Percentiles rank a stretch among this genome's conserved stretches.
These are phyloP conservation scores for Haplochromis vanheusdeni DNA, from an alignment of 2,113 vertebrate species.

Conservation along the genomic window DNA sequence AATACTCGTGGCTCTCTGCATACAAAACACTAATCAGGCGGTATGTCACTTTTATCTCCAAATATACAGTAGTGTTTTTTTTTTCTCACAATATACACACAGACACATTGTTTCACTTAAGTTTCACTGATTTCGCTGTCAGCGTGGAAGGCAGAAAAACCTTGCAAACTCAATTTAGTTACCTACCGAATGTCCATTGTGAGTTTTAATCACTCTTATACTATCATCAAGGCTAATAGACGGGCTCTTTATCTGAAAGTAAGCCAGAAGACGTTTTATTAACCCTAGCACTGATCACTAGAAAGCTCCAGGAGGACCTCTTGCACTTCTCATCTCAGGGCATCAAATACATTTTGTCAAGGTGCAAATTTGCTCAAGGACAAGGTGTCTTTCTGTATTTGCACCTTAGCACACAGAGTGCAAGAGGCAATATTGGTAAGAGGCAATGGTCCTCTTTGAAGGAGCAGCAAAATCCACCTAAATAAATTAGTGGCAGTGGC, in stretches of 20 bases:
- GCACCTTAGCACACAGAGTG: neutral
- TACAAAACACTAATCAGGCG: neutral
- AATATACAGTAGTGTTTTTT: neutral
- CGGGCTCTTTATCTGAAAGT: neutral
- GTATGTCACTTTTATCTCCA: neutral
- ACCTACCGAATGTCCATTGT: neutral
- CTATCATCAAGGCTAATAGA: neutral
- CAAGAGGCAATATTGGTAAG: neutral
- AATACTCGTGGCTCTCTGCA: neutral
- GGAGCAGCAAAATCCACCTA: neutral
- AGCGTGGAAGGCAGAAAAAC: neutral
- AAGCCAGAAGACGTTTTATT: neutral
- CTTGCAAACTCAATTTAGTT: neutral
- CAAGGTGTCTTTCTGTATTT: neutral
- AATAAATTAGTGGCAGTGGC: neutral
- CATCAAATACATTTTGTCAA: neutral
- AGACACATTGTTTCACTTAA: neutral
- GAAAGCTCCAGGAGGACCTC: neutral
- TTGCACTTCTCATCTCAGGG: neutral
- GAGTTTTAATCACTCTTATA: neutral
- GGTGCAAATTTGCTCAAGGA: neutral
- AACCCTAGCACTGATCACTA: neutral
- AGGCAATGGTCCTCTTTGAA: neutral
- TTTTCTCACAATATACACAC: neutral
- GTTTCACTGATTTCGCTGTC: neutral